Evolutionary conservation across 2,113 vertebrate genomes (phyloP).

Genomic region (Prunella himalayana): DNA sequence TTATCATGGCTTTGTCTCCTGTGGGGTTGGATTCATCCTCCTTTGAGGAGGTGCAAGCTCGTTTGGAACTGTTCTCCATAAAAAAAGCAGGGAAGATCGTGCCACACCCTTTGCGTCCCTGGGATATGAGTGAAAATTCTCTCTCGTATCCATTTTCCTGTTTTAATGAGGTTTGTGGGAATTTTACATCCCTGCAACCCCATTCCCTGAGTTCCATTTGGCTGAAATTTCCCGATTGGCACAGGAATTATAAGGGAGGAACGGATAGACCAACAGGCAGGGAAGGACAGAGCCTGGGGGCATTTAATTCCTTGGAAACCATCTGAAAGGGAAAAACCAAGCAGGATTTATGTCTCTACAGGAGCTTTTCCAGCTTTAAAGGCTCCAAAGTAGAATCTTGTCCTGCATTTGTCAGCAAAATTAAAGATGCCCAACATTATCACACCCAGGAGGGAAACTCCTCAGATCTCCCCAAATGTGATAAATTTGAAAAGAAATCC

Average conservation of each 20-base stretch:
- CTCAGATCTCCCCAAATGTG: neutral
- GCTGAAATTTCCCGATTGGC: neutral
- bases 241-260: neutral
- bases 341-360: neutral
- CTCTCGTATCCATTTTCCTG: neutral
- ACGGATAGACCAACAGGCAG: fast-evolving
- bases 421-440: neutral
- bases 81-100: fast-evolving
- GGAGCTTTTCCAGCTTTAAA: neutral
- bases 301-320: neutral
- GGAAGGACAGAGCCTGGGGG: neutral
- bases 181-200: neutral
- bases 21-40: neutral
- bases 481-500: neutral
- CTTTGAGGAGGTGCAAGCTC: neutral
- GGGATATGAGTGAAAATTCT: neutral
- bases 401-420: neutral
- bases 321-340: neutral
- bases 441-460: neutral
- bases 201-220: neutral
- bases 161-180: neutral
- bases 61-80: neutral
- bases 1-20: neutral
- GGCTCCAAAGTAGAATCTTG: neutral
- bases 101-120: neutral